A percentile compares a stretch with the other conserved stretches of the same genome.
These are phyloP conservation scores for Osmerus mordax DNA, from an alignment of 2,113 vertebrate genomes.

Conservation along the genomic window DNA sequence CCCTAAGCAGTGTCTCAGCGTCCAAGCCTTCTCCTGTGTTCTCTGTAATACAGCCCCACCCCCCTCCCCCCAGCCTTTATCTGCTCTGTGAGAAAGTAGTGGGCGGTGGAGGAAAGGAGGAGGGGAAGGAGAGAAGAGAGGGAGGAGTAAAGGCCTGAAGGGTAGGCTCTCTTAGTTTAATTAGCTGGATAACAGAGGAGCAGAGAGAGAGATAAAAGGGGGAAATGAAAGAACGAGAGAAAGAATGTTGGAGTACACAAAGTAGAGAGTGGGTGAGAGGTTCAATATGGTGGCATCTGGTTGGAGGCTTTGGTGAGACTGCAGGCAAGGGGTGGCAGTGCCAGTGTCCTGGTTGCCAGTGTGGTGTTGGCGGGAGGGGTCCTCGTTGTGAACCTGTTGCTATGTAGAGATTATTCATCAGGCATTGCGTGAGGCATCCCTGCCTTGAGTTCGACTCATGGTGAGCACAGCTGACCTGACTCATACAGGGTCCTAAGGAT, in stretches of 20 bases:
- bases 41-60: slow-evolving; percentile 13
- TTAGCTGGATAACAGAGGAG: slow-evolving; percentile 65
- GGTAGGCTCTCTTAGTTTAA: slow-evolving; percentile 68
- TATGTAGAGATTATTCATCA: slow-evolving; percentile 41
- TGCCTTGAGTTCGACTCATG: neutral
- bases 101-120: slow-evolving; percentile 22
- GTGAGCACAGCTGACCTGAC: slow-evolving; percentile 36
- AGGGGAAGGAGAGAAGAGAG: slow-evolving; percentile 15
- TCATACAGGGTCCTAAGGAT: slow-evolving; percentile 42
- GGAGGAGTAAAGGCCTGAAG: slow-evolving; percentile 25
- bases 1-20: slow-evolving; percentile 3
- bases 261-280: slow-evolving; percentile 30
- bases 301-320: no score
- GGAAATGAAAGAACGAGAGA: slow-evolving; percentile 17
- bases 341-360: neutral
- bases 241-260: slow-evolving; percentile 16
- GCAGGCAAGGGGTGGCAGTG: neutral
- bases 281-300: neutral
- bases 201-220: slow-evolving; percentile 23
- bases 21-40: slow-evolving; percentile 12
- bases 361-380: neutral
- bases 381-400: neutral
- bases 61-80: slow-evolving; percentile 48
- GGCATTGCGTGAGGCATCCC: slow-evolving; percentile 25
- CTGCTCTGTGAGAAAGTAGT: slow-evolving; percentile 70